Conservation (phyloP, 2,113 vertebrate species). For the Rhinolophus ferrumequinum region DNA sequence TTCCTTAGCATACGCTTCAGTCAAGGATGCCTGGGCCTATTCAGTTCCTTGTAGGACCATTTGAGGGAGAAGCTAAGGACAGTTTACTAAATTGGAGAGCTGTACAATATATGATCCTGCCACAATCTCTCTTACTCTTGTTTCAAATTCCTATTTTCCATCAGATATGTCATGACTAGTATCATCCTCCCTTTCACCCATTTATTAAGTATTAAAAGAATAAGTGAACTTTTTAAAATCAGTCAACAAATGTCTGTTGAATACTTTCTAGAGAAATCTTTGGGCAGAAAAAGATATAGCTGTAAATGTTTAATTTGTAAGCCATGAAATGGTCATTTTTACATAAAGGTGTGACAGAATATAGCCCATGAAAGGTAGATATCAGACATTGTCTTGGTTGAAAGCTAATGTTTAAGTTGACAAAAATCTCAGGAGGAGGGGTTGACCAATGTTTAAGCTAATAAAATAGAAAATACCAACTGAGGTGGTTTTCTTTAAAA, state of each 20-base stretch:
- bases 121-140: not conserved
- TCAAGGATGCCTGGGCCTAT: not conserved
- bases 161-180: not conserved
- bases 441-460: not conserved
- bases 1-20: not conserved
- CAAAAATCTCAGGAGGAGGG: not conserved
- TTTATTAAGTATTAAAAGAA: not conserved
- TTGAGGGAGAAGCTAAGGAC: not conserved
- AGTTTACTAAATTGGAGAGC: not conserved
- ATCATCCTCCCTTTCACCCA: not conserved
- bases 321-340: not conserved
- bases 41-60: not conserved
- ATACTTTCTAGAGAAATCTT: conserved; percentile 6
- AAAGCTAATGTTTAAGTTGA: conserved; percentile 9
- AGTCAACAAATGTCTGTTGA: not conserved
- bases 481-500: not conserved
- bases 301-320: not conserved
- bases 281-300: not conserved
- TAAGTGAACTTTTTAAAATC: not conserved
- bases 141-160: not conserved
- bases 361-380: not conserved
- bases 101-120: not conserved
- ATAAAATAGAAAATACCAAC: not conserved
- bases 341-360: not conserved
- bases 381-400: not conserved